Conservation (phyloP, 37 sponge, comb jelly and placozoan species). For the Amphimedon queenslandica region DNA sequence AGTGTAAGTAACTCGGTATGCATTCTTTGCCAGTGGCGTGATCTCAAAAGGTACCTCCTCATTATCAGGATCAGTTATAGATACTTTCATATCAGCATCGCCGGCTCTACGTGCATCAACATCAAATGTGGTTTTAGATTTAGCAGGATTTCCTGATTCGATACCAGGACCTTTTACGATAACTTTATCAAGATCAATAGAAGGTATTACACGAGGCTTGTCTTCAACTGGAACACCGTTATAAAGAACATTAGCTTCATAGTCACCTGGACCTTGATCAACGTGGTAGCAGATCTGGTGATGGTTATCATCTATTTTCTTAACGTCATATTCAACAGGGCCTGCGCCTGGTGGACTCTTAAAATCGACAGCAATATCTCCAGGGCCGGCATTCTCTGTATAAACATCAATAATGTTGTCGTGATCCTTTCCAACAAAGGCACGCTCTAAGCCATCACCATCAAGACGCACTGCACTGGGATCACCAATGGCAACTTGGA, state of each 20-base stretch:
- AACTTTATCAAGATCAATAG: slow-evolving; percentile 62
- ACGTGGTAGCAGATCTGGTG: neutral
- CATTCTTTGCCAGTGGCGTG: slow-evolving; percentile 27
- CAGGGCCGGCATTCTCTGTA: slow-evolving; percentile 78
- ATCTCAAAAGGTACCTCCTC: slow-evolving; percentile 10
- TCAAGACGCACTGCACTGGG: slow-evolving; percentile 42
- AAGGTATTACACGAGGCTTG: slow-evolving; percentile 8
- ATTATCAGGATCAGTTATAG: slow-evolving; percentile 30
- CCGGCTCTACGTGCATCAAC: slow-evolving; percentile 85
- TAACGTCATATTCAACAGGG: slow-evolving; percentile 25
- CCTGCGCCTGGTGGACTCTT: slow-evolving; percentile 3
- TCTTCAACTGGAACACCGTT: slow-evolving; percentile 40
- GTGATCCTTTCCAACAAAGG: slow-evolving; percentile 30
- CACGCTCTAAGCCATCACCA: slow-evolving; percentile 62
- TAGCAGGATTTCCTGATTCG: slow-evolving; percentile 51
- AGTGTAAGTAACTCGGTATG: slow-evolving; percentile 59
- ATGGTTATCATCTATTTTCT: slow-evolving; percentile 19
- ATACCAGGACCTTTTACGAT: slow-evolving; percentile 87
- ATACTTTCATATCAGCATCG: slow-evolving; percentile 51
- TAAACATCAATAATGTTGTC: slow-evolving; percentile 45
- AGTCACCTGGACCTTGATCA: neutral
- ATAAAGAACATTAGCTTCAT: slow-evolving; percentile 11
- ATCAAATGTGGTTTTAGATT: slow-evolving; percentile 68
- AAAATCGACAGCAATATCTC: slow-evolving; percentile 26
- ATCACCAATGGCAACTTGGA: slow-evolving; percentile 62